Evolutionary conservation across 2,113 vertebrate genomes (phyloP), one percentile per base, ranked within the genome.

Genomic region (Pelecanoides urinatrix): DNA sequence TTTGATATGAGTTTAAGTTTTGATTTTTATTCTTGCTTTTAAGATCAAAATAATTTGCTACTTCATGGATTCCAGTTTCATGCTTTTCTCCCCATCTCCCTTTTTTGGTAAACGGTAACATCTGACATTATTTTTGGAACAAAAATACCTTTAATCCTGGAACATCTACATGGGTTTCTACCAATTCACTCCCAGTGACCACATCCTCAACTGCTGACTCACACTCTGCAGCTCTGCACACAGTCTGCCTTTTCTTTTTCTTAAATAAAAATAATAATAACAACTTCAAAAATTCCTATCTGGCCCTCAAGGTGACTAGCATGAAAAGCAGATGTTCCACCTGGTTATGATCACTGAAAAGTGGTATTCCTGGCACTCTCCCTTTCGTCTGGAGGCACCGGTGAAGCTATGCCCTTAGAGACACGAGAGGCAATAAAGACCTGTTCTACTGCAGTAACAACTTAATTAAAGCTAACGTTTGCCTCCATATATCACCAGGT

Each of bases 151-250:
- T 77, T 59, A 84, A 74, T 63, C 38, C 40, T 71, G 52, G 66
- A 85, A 85, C 32, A 73, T 21, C 47, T 77, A 47, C 29, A 27
- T 40, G 52, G 14, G 13, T 65, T 92, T 87, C 70, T 61, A 92
- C 40, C 70, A 65, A 2, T 72, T 49, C 40, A 13, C 19, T 75
- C 56, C 52, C 93, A 91, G 40, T 16, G 58, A 91, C 89, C 61
- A 75, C 70, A 95, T 86, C 88, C 67, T 93, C 79, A 81, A 2
- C 19, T n/a, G 72, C 67, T 82, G 93, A 92, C 76, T 96, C 91
- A 95, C 14, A 50, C 29, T 62, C 65, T 42, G 62, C n/a, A 75
- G 56, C 13, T 59, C 47, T 61, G 26, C 59, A 38, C 36, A 42
- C 21, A 1, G 2, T 42, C 52, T 67, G 59, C 17, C 23, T 32